Conservation (phyloP, 92 coral and sea anemone genomes). For the Paramuricea clavata region DNA sequence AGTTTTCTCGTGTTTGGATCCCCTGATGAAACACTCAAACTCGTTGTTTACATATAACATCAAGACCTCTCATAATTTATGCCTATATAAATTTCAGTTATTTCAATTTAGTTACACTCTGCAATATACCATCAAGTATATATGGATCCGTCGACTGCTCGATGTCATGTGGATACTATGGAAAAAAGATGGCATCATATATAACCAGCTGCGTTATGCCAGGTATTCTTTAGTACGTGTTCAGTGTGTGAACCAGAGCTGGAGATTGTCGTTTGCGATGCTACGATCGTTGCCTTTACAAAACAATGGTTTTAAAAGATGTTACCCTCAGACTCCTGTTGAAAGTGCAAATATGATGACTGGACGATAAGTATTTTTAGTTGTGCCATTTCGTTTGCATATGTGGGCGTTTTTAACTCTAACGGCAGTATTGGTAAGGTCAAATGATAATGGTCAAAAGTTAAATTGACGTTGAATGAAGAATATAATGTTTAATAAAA, state of each 20-base stretch:
- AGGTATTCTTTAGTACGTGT: slow-evolving; percentile 36
- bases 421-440: too few relatives aligned
- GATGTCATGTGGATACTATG: background rate
- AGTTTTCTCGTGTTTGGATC: too few relatives aligned
- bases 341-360: background rate
- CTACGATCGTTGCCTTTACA: slow-evolving; percentile 22
- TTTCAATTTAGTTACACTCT: background rate
- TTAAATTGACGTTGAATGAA: too few relatives aligned
- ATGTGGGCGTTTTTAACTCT: background rate
- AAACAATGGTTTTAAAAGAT: background rate
- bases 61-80: too few relatives aligned
- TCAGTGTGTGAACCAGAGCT: slow-evolving; percentile 4
- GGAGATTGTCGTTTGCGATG: slow-evolving; percentile 20
- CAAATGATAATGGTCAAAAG: too few relatives aligned
- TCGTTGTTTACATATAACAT: too few relatives aligned
- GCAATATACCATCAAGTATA: slow-evolving; percentile 16
- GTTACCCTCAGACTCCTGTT: background rate
- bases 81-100: too few relatives aligned
- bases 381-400: background rate
- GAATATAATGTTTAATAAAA: background rate
- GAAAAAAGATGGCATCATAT: slow-evolving; percentile 2
- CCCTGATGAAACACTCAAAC: too few relatives aligned
- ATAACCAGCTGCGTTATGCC: slow-evolving; percentile 20
- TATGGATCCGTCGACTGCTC: background rate
- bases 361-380: slow-evolving; percentile 4